Evolutionary conservation across 2,113 vertebrate species (phyloP), one percentile per base, ranked within the genome.

Genomic region (Rissa tridactyla): DNA sequence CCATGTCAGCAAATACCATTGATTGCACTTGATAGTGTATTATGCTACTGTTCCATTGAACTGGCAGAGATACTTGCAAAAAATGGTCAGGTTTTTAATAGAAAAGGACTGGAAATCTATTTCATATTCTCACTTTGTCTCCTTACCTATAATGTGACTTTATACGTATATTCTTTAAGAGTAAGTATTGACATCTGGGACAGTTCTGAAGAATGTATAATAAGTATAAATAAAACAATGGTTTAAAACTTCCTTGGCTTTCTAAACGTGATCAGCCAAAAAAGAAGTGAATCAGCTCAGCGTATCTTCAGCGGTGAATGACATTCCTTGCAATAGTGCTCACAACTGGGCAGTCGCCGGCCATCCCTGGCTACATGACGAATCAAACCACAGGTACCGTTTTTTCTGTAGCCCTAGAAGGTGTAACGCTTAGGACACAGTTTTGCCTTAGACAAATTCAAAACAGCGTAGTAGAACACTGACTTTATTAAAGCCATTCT

Each of bases 1-100:
- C 78, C 44, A 15, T 79, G 88, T 93, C 92, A 94, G 90, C 80
- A 93, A 92, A 93, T 86, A 55, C 16, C 38, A 44, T 76, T 92
- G 64, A 94, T 92, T 88, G 52, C 55, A 65, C 54, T 91, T 76
- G 68, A 29, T 88, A 46, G 60, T 5, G 1, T 62, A 38, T 69
- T 95, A 29, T 20, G 64, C 52, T 86, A 14, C 44, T 70, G 25
- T 58, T 91, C 70, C 64, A 54, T 30, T 86, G 76, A 88, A 34
- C 51, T 77, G 36, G 27, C 82, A 86, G 52, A 72, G 19, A 58
- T 57, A 54, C 30, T 42, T 71, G 64, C 16, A 73, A 86, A 75
- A 92, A 82, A 38, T 25, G 14, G 8, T 27, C 49, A 15, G 9
- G 8, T 69, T 95, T 76, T 83, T 88, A 55, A n/a, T 36, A 55